Base-by-base conservation (phyloP, 1,140 invertebrate genomes). In the Scaptomyza montana region DNA sequence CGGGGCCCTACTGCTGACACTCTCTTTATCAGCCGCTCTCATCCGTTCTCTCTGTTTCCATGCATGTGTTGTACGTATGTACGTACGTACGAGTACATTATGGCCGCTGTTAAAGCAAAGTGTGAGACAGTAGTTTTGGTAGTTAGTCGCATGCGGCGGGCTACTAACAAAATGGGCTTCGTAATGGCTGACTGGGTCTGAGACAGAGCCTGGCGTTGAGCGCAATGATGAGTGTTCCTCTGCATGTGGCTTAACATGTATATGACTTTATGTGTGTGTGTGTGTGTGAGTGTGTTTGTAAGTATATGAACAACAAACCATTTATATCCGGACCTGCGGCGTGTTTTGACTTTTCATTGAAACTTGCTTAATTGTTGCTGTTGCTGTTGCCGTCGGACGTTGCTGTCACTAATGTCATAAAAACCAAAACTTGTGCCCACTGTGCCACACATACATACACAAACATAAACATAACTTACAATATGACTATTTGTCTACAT, bases 311-410 rank as follows among this genome's bases (percentile, higher is more conserved):
- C 81, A 87, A 82, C 82, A 87, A 87, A 87, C 84, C 84, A 87
- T 87, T 87, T 87, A 87, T 87, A 87, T 87, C 82, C 82, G 82
- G 82, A 89, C 84, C 82, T 87, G 84, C 80, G 82, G 82, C 82
- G 84, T 82, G 82, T 87, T 89, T 87, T 79, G 84, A 87, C 78
- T 89, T 86, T 82, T 86, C 82, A 86, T 86, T 87, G 78, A 87
- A 89, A 89, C 79, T 70, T 69, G 64, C 80, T 76, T 36, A 47
- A 36, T 65, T 50, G 77, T 51, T 66, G 54, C 39, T 66, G 77
- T 47, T 66, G 54, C 39, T 66, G 69, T 70, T 70, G 77, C 59
- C 55, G 73, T 66, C 59, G 70, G 63, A 59, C 62, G 43, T 54
- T 68, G 70, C 64, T 61, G 64, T 73, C 70, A 73, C 64, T 62